phyloP scores from a whole-genome alignment of 2,888 invertebrate genomes.

The Ecliptopera silaceata region DNA sequence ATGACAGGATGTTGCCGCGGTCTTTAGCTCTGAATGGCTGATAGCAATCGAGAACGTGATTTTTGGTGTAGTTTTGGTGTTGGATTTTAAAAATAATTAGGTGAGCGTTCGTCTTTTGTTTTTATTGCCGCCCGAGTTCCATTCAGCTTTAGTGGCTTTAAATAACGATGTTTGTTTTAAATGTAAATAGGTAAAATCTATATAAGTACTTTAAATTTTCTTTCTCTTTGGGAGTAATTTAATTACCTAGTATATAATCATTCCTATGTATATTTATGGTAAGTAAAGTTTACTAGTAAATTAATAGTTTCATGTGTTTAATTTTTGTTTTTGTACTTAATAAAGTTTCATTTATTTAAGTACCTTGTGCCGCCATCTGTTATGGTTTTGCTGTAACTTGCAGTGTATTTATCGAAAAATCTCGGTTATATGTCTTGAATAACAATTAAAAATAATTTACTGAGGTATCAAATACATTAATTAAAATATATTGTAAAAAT shows the following conservation, averaged over 20 bases:
- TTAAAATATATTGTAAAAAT: background rate
- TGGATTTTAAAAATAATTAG: conserved; percentile 31
- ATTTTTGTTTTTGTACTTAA: background rate
- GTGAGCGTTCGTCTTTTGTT: conserved; percentile 5
- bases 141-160: conserved; percentile 13
- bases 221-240: too few relatives aligned
- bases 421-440: background rate
- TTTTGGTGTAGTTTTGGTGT: conserved; percentile 48
- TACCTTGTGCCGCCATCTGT: conserved; percentile 26
- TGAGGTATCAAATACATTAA: background rate
- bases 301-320: too few relatives aligned
- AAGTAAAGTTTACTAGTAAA: too few relatives aligned
- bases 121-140: conserved; percentile 14
- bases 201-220: too few relatives aligned
- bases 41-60: conserved; percentile 60
- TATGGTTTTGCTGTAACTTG: background rate
- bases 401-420: background rate
- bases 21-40: conserved; percentile 56
- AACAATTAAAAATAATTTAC: background rate
- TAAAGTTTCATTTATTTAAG: background rate
- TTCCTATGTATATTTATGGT: too few relatives aligned
- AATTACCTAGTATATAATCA: too few relatives aligned
- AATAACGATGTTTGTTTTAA: background rate
- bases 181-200: background rate
- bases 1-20: conserved; percentile 66